Evolutionary conservation across 1,140 invertebrate genomes (phyloP).

Genomic region (Bombus ignitus): DNA sequence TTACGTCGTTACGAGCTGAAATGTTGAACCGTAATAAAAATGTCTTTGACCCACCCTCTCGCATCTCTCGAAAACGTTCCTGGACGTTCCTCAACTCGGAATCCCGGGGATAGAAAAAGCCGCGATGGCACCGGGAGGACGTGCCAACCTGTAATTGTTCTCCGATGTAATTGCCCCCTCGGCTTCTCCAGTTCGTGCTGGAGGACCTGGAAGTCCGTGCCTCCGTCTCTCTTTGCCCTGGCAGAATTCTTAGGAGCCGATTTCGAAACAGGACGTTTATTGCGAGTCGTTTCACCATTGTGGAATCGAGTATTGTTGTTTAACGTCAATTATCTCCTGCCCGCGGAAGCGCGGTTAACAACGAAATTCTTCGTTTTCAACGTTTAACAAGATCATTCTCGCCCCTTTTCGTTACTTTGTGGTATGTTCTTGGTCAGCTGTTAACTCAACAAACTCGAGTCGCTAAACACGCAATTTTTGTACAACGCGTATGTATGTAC

Average conservation of each 20-base stretch:
- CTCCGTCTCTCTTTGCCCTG: background rate
- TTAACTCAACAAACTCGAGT: background rate
- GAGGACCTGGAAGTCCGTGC: slow-evolving; percentile 45
- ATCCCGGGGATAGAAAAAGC: slow-evolving; percentile 70
- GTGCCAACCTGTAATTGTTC: slow-evolving; percentile 78
- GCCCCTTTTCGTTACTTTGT: background rate
- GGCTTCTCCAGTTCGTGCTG: slow-evolving; percentile 24
- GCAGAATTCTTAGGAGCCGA: slow-evolving; percentile 32
- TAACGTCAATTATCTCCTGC: background rate
- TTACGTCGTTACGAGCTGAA: slow-evolving; percentile 14
- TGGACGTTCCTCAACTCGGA: slow-evolving; percentile 65
- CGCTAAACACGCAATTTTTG: background rate
- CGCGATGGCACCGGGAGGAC: slow-evolving; percentile 69
- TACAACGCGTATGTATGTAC: background rate
- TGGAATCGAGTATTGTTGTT: slow-evolving; percentile 15
- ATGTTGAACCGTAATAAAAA: slow-evolving; percentile 36
- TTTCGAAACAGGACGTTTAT: slow-evolving; percentile 47
- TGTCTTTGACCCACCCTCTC: slow-evolving; percentile 32
- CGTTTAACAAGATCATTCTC: slow-evolving; percentile 6
- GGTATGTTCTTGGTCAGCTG: background rate
- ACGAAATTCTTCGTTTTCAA: background rate
- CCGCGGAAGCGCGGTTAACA: background rate
- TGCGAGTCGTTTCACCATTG: slow-evolving; percentile 18
- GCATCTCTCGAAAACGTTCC: slow-evolving; percentile 55
- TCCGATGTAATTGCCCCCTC: slow-evolving; percentile 73